Conservation (phyloP, 2,113 vertebrate genomes). For the Chaenogobius annularis region DNA sequence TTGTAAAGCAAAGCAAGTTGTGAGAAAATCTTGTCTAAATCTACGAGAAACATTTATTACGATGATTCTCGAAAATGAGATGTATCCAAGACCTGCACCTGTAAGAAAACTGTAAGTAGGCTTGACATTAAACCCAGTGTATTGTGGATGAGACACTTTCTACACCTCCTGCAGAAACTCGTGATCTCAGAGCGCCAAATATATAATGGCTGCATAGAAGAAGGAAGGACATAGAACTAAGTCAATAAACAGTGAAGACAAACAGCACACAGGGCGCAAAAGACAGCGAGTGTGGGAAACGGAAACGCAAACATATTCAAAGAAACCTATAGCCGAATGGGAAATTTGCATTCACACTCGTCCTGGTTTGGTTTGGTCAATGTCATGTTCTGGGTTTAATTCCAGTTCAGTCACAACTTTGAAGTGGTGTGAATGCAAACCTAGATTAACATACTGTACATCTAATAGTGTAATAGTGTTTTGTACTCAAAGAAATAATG, state of each 20-base stretch:
- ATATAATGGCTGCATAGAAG: conserved; percentile 19
- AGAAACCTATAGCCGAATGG: neutral
- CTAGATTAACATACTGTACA: too few relatives aligned
- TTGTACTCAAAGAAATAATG: too few relatives aligned
- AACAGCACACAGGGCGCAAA: conserved; percentile 15
- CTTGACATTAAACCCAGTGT: conserved; percentile 12
- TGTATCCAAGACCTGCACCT: too few relatives aligned
- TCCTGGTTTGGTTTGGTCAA: neutral
- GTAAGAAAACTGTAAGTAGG: neutral
- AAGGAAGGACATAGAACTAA: conserved; percentile 15
- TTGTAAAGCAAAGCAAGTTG: too few relatives aligned
- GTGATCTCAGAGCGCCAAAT: conserved; percentile 47
- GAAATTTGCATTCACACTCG: neutral
- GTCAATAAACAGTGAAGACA: conserved; percentile 52
- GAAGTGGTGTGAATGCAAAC: too few relatives aligned
- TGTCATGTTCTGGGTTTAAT: neutral
- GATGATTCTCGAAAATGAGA: too few relatives aligned
- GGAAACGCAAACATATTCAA: neutral
- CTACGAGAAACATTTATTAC: too few relatives aligned
- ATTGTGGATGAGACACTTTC: conserved; percentile 38
- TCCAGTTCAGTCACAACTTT: too few relatives aligned
- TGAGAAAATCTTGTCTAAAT: too few relatives aligned
- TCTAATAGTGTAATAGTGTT: too few relatives aligned
- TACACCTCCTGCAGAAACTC: conserved; percentile 42
- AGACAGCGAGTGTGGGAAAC: conserved; percentile 23